phyloP scores from a whole-genome alignment of 2,797 vertebrate genomes.

The Tangara arthus region DNA sequence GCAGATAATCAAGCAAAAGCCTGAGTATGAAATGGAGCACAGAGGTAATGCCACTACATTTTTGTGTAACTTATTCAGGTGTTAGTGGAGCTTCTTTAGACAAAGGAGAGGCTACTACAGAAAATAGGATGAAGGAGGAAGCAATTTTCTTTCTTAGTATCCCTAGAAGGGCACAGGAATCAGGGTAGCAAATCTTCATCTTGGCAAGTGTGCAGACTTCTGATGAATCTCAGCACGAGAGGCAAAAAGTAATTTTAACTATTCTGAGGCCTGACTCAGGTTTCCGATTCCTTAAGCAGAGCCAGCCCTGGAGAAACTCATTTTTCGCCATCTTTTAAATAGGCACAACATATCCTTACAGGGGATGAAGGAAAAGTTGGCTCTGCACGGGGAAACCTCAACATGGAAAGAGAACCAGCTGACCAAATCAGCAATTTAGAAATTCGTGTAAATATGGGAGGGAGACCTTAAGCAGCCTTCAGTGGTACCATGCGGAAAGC shows the following conservation, averaged over 20 bases:
- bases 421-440: not conserved
- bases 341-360: not conserved
- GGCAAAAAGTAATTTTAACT: not conserved
- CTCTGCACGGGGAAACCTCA: not conserved
- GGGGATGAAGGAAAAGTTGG: not conserved
- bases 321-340: not conserved
- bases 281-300: not conserved
- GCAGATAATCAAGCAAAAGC: not conserved
- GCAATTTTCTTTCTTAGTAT: not conserved
- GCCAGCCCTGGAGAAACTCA: not conserved
- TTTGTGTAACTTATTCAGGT: not conserved
- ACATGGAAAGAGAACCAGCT: not conserved
- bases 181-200: not conserved
- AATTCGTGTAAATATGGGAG: not conserved
- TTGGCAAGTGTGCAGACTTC: not conserved
- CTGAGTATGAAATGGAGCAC: not conserved
- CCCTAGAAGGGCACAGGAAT: conserved; percentile 15
- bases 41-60: not conserved
- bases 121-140: not conserved
- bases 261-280: not conserved
- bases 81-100: not conserved
- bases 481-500: not conserved
- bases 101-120: not conserved
- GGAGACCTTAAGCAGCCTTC: not conserved
- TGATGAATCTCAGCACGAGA: not conserved